Base-by-base conservation (phyloP, 92 coral and sea anemone genomes). In the Diadumene lineata region DNA sequence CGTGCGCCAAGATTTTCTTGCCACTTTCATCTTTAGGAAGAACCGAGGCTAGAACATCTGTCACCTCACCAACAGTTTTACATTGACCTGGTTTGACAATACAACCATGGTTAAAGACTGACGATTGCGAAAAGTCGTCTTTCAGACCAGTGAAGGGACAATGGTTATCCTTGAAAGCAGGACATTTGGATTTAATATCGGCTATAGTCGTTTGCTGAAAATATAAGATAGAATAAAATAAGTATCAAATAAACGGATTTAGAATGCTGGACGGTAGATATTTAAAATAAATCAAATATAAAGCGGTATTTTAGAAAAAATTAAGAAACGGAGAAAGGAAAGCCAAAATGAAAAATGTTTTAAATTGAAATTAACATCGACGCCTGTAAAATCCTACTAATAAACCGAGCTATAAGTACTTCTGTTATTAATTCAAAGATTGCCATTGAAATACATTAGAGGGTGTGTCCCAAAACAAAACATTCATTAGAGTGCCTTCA, bases 91-190 rank as follows among this genome's bases (percentile, higher is more conserved):
- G 50, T 8, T 53, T 71, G 0, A 71, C 76, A 84, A 93, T 77
- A 85, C 66, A 31, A 70, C 98, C 98, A 87, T 90, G 73, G 83
- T 89, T 78, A 87, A 93, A 24, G 86, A 90, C 51, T 72, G 78
- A 24, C 81, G 74, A 73, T 51, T 72, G 72, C 80, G 67, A 69
- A 21, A 44, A 23, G 7, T 38, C 48, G 6, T 38, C 24, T 53
- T 53, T 15, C 3, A 53, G 60, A 21, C 38, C 84, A 30, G 67
- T 77, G 66, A 29, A 72, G 1, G 78, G 78, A 25, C 78, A 72
- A 34, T 32, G 66, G 68, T 57, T 58, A 33, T 60, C 46, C 28
- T 72, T 34, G 78, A 57, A 72, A 28, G 38, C 68, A 11, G 78
- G 78, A 34, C 77, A 72, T 72, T 72, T 72, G 7, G 68, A 48